Evolutionary conservation across 2,888 invertebrate species (phyloP).

Genomic region (Agrochola lychnidis): DNA sequence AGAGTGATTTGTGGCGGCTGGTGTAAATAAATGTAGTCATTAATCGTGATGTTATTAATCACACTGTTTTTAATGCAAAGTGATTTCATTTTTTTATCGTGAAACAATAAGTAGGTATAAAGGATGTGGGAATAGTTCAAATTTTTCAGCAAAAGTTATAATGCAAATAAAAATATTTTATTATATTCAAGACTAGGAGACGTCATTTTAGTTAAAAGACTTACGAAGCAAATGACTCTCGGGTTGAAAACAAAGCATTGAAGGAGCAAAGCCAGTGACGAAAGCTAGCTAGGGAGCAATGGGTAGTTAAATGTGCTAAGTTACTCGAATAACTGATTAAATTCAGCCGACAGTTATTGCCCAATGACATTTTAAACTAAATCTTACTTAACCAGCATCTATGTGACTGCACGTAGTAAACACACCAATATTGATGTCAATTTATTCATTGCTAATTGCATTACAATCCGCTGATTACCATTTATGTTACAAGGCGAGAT

Average conservation of each 20-base stretch:
- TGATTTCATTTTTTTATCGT: not conserved
- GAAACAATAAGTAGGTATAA: not conserved
- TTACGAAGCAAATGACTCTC: not conserved
- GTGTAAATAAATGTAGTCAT: not conserved
- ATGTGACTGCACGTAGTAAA: slow-evolving; percentile 5
- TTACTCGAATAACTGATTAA: not conserved
- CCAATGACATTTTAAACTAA: not conserved
- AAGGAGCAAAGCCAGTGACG: not conserved
- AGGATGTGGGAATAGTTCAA: not conserved
- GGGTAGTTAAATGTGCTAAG: not conserved
- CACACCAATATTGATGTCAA: slow-evolving; percentile 35
- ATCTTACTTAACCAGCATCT: slow-evolving; percentile 2
- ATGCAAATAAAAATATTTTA: not conserved
- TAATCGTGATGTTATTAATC: not conserved
- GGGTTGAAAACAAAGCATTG: not conserved
- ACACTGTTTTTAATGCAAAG: not conserved
- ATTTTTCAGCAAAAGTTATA: not conserved
- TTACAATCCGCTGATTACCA: slow-evolving; percentile 48
- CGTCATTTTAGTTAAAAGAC: not conserved
- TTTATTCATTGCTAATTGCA: slow-evolving; percentile 52
- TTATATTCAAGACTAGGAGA: not conserved
- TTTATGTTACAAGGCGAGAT: slow-evolving; percentile 54
- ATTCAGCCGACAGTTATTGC: slow-evolving; percentile 11
- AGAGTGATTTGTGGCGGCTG: not conserved
- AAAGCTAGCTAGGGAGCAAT: not conserved